Evolutionary conservation across 2,888 invertebrate genomes (phyloP).

Genomic region (Ceraclea dissimilis): DNA sequence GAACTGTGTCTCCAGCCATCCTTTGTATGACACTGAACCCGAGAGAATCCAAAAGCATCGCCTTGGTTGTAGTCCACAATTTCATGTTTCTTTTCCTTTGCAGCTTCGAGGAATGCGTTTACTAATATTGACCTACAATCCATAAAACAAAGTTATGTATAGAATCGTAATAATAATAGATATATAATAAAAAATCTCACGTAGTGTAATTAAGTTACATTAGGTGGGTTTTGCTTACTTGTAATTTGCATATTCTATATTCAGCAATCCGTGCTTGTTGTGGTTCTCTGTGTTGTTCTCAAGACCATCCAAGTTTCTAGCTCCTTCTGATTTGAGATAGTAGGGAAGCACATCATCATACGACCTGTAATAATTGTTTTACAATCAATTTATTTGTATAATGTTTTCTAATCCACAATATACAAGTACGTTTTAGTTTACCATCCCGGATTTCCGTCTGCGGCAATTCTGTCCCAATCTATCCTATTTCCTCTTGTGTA

Average conservation of each 20-base stretch:
- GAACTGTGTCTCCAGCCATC: slow-evolving; percentile 58
- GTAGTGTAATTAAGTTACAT: too few species aligned
- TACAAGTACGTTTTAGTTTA: too few species aligned
- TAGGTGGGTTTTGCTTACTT: slow-evolving; percentile 33
- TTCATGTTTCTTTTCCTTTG: slow-evolving; percentile 56
- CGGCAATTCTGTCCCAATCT: slow-evolving; percentile 66
- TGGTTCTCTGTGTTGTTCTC: slow-evolving; percentile 49
- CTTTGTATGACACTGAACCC: slow-evolving; percentile 53
- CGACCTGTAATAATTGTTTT: slow-evolving; percentile 48
- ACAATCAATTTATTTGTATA: too few species aligned
- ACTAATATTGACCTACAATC: slow-evolving; percentile 30
- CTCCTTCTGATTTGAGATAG: slow-evolving; percentile 53
- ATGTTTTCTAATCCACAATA: too few species aligned
- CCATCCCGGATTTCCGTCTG: slow-evolving; percentile 67
- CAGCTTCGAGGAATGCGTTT: slow-evolving; percentile 52
- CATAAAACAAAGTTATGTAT: too few species aligned
- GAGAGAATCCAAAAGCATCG: slow-evolving; percentile 56
- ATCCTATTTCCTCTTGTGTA: slow-evolving; percentile 66
- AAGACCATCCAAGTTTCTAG: slow-evolving; percentile 39
- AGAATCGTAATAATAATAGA: too few species aligned
- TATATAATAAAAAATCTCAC: too few species aligned
- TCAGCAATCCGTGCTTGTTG: slow-evolving; percentile 53
- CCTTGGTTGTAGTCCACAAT: slow-evolving; percentile 63
- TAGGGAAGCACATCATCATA: slow-evolving; percentile 54
- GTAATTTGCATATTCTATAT: slow-evolving; percentile 53